Evolutionary conservation across 2,888 invertebrate species (phyloP), one percentile per base, ranked within the genome.

Genomic region (Dendrolimus pini): DNA sequence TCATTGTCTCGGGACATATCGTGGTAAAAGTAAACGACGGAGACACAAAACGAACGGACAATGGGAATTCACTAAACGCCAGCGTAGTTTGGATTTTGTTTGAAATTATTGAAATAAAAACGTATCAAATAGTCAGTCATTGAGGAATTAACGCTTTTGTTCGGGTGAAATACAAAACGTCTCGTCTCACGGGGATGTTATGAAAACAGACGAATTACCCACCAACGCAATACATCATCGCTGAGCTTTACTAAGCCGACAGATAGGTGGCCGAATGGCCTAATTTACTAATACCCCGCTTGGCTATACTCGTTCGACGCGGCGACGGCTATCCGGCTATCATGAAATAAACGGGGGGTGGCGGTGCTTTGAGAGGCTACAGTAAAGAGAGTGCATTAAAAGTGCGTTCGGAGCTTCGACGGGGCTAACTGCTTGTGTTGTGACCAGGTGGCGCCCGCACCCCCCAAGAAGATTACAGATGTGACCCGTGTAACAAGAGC

Each of bases 401-500:
- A 83, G 83, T 83, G 86, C 85, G 84, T 85, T 80, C 82, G 80
- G 81, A 85, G 85, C 86, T 82, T 82, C 86, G 76, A 78, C 70
- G 85, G 89, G 89, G 89, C 87, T 90, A 89, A 89, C 88, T 82
- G 86, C 88, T 89, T 88, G 84, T 89, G 87, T 89, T 88, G 88
- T 91, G 83, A 93, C 92, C 93, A 94, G 93, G 93, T 93, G 92
- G 92, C 91, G 93, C 93, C 93, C 93, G 93, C 93, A 91, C 91
- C 91, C 93, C 94, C 93, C 94, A 94, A 89, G 96, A 96, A 92
- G 96, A 96, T 92, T 96, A 95, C 93, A 94, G 96, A 89, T 96
- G 96, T 92, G 96, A 96, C 93, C 96, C 96, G 77, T 96, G 96
- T 95, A 96, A 96, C 94, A 96, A 96, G 93, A 96, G 95, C 91